phyloP scores from a whole-genome alignment of 2,113 vertebrate genomes.

The Peromyscus californicus region DNA sequence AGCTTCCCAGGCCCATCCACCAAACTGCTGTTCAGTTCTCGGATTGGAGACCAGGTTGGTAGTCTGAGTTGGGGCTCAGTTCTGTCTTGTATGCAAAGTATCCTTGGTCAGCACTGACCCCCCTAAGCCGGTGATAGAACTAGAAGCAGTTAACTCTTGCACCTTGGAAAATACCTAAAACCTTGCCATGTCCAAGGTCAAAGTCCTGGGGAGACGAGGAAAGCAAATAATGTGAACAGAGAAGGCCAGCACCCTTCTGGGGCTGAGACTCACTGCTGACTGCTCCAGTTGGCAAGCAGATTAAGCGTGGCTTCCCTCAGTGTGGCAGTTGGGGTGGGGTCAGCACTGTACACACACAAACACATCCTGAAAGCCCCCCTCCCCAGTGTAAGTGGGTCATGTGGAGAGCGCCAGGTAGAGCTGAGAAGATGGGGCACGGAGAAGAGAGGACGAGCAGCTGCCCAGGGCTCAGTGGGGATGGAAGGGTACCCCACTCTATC shows the following conservation, averaged over 20 bases:
- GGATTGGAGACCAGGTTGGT: background rate
- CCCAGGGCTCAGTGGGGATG: background rate
- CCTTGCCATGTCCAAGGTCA: background rate
- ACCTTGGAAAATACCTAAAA: background rate
- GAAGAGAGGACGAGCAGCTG: conserved; percentile 10
- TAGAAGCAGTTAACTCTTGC: background rate
- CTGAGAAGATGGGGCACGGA: background rate
- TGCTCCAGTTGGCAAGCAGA: background rate
- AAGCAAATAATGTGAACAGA: background rate
- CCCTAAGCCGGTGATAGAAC: background rate
- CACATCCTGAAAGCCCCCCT: background rate
- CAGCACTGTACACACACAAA: background rate
- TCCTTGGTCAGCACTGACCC: conserved; percentile 11
- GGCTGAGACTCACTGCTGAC: background rate
- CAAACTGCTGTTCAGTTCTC: background rate
- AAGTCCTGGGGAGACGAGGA: background rate
- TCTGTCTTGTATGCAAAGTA: background rate
- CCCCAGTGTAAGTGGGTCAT: background rate
- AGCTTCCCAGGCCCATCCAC: background rate
- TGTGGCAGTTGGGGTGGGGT: background rate
- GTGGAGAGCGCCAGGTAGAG: background rate
- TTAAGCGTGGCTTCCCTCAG: conserved; percentile 44
- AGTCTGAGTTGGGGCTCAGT: background rate
- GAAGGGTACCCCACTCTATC: background rate
- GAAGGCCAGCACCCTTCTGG: conserved; percentile 18